Evolutionary conservation across 2,113 vertebrate species (phyloP).

Genomic region (Chaenogobius annularis): DNA sequence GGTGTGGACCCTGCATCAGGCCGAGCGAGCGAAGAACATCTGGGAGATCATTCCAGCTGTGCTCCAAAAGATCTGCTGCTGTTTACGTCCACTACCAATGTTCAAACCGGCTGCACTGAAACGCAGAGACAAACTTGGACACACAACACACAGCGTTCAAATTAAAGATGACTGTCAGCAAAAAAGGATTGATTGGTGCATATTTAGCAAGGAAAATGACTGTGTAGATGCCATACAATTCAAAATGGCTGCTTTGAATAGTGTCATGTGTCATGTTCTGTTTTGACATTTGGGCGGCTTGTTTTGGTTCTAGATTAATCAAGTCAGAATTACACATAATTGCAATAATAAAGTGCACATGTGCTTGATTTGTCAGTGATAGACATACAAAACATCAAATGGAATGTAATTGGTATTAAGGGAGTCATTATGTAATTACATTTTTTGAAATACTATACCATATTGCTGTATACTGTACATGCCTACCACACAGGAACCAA

Average conservation of each 20-base stretch:
- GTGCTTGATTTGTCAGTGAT: slow-evolving; percentile 39
- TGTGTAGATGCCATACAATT: slow-evolving; percentile 3
- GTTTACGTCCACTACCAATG: slow-evolving; percentile 63
- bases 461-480: too few species aligned
- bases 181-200: slow-evolving; percentile 49
- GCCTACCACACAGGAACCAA: too few species aligned
- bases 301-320: slow-evolving; percentile 27
- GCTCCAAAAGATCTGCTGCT: slow-evolving; percentile 56
- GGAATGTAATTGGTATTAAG: slow-evolving; percentile 21
- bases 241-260: slow-evolving; percentile 7
- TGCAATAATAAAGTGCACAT: slow-evolving; percentile 41
- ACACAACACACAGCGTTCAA: slow-evolving; percentile 44
- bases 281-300: slow-evolving; percentile 24
- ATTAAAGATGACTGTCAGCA: slow-evolving; percentile 62
- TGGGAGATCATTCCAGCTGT: slow-evolving; percentile 62
- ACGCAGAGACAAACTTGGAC: slow-evolving; percentile 56
- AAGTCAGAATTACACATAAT: slow-evolving; percentile 33
- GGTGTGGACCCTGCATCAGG: slow-evolving; percentile 59
- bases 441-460: background rate
- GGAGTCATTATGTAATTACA: slow-evolving; percentile 30
- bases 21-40: slow-evolving; percentile 65
- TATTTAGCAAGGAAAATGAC: slow-evolving; percentile 3
- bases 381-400: slow-evolving; percentile 17
- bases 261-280: slow-evolving; percentile 12
- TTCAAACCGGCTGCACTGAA: slow-evolving; percentile 67